phyloP scores from a whole-genome alignment of 2,888 invertebrate species.

The Mythimna lalbum region DNA sequence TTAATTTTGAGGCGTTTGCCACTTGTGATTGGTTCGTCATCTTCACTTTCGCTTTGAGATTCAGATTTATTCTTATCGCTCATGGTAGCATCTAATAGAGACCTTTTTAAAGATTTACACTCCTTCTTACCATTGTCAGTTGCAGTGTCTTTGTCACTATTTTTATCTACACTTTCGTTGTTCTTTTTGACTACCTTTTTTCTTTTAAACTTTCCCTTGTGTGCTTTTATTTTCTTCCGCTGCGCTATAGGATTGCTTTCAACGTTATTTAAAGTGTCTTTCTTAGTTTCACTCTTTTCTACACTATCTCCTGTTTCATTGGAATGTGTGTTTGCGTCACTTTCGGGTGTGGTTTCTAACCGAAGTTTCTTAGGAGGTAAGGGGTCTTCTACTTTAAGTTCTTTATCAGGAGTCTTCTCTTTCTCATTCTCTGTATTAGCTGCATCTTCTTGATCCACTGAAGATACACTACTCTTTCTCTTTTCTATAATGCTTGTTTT shows the following conservation, averaged over 20 bases:
- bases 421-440: constrained; percentile 75
- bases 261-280: constrained; percentile 73
- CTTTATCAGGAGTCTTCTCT: constrained; percentile 78
- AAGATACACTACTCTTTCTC: constrained; percentile 86
- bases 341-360: constrained; percentile 82
- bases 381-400: constrained; percentile 79
- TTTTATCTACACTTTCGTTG: constrained; percentile 68
- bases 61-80: constrained; percentile 86
- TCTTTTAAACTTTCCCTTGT: constrained; percentile 85
- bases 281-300: constrained; percentile 71
- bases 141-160: constrained; percentile 69
- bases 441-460: constrained; percentile 81
- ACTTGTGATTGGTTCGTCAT: constrained; percentile 81
- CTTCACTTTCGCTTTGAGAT: constrained; percentile 87
- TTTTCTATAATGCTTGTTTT: constrained; percentile 86
- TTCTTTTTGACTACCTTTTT: constrained; percentile 71
- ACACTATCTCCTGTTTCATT: constrained; percentile 78
- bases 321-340: constrained; percentile 83
- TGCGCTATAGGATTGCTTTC: constrained; percentile 71
- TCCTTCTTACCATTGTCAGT: constrained; percentile 74
- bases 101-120: constrained; percentile 82
- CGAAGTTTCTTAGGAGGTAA: constrained; percentile 85
- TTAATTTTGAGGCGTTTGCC: constrained; percentile 88
- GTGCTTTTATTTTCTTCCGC: constrained; percentile 86
- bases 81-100: constrained; percentile 78